Evolutionary conservation across 2,113 vertebrate species (phyloP), one percentile per base, ranked within the genome.

Genomic region (Colossoma macropomum): DNA sequence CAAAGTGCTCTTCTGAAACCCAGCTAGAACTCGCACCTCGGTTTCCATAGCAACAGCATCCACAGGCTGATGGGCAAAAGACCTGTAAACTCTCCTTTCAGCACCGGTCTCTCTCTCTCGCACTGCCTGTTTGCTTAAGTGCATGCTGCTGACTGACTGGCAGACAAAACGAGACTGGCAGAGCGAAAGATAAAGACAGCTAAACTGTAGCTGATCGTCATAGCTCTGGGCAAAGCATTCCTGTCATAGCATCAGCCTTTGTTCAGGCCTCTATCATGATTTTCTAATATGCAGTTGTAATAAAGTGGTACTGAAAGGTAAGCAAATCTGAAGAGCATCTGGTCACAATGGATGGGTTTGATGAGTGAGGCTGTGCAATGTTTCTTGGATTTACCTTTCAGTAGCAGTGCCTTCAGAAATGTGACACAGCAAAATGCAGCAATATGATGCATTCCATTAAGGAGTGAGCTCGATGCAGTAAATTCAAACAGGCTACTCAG

Each of bases 1-100:
- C 80, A 77, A 28, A 63, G 83, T 80, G 71, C 69, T 85, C 68
- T 77, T 77, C 71, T 81, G 54, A 81, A 75, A 52, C 52, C 69
- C 70, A 59, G 70, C 69, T 65, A 84, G 75, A 90, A 79, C 84
- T 85, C 86, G 79, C 82, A 88, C 82, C 84, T 85, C 72, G 76
- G 92, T 92, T 92, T 85, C 92, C 91, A 92, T 89, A 85, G 91
- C 54, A 90, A 92, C 90, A n/a, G 45, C 50, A 84, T 80, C 86
- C 79, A 82, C 19, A 25, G 65, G 82, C 82, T 79, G 73, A 66
- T 80, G 90, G 89, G 88, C 81, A 69, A 84, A 85, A 60, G 81
- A 75, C 72, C 87, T 80, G 82, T 70, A 82, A 65, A 71, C 59
- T 28, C 34, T 70, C 77, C 70, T 88, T 84, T 80, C 81, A 54